Conservation (phyloP, 2,113 vertebrate genomes). For the Psittacus erithacus region DNA sequence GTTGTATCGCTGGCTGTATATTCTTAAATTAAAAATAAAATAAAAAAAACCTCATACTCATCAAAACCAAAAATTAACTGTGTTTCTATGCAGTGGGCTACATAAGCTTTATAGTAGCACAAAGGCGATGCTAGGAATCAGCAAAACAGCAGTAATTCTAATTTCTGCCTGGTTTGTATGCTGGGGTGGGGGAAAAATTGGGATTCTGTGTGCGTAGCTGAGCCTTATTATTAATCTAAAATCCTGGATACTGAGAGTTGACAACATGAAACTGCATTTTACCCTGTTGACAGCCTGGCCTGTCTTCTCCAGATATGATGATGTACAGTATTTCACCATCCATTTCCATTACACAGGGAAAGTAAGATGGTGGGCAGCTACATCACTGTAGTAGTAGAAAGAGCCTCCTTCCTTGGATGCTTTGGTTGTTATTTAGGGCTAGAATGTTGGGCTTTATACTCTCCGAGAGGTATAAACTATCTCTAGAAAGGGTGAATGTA, state of each 20-base stretch:
- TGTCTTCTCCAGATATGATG: not conserved
- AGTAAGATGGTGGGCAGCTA: not conserved
- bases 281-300: not conserved
- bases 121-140: not conserved
- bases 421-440: not conserved
- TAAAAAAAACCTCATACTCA: accelerated
- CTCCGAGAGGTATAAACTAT: not conserved
- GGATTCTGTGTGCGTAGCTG: not conserved
- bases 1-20: not conserved
- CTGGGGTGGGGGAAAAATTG: too few relatives aligned
- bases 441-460: not conserved
- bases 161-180: not conserved
- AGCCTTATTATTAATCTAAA: not conserved
- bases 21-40: not conserved
- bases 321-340: not conserved
- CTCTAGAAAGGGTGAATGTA: not conserved
- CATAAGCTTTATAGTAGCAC: not conserved
- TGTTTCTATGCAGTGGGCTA: not conserved
- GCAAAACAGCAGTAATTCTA: not conserved
- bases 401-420: not conserved
- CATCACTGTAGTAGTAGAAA: not conserved
- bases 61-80: not conserved
- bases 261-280: not conserved
- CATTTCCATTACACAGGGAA: not conserved
- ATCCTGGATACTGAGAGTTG: not conserved